Conservation (phyloP, 1,140 invertebrate genomes). For the Pseudomyrmex flavicornis region DNA sequence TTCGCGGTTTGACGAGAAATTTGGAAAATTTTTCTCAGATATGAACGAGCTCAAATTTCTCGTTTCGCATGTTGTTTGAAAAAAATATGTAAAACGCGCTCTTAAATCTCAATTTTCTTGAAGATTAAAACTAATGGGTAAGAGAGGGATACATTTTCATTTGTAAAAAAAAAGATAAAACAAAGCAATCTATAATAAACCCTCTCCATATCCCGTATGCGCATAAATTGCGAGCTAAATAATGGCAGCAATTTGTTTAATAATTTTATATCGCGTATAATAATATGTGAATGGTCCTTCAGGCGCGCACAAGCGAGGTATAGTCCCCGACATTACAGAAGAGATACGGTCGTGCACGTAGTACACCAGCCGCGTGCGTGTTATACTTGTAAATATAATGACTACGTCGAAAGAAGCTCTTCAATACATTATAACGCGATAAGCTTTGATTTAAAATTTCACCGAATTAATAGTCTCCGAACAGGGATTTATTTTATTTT, state of each 20-base stretch:
- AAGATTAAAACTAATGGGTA: no score
- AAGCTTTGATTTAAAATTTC: slow-evolving; percentile 16
- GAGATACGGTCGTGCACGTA: neutral
- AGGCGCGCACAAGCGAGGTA: neutral
- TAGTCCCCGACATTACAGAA: neutral
- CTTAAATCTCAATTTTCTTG: no score
- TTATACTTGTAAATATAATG: neutral
- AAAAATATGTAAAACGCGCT: no score
- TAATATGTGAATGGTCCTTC: slow-evolving; percentile 8
- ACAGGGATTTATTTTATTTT: neutral
- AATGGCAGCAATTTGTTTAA: neutral
- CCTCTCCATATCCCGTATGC: no score
- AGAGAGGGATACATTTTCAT: neutral
- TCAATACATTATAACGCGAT: neutral
- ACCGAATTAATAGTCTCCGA: neutral
- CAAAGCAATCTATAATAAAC: no score
- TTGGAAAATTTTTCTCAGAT: neutral
- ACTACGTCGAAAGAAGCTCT: slow-evolving; percentile 6
- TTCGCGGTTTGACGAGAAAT: neutral
- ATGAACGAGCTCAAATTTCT: no score
- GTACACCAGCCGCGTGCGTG: neutral
- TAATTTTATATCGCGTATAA: neutral
- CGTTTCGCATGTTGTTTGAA: no score
- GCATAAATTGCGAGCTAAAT: neutral
- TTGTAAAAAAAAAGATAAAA: neutral